Percentiles rank a stretch among this genome's conserved stretches.
These are phyloP conservation scores for Enteromius anoplus DNA, from an alignment of 2,797 vertebrate species.

Conservation along the genomic window DNA sequence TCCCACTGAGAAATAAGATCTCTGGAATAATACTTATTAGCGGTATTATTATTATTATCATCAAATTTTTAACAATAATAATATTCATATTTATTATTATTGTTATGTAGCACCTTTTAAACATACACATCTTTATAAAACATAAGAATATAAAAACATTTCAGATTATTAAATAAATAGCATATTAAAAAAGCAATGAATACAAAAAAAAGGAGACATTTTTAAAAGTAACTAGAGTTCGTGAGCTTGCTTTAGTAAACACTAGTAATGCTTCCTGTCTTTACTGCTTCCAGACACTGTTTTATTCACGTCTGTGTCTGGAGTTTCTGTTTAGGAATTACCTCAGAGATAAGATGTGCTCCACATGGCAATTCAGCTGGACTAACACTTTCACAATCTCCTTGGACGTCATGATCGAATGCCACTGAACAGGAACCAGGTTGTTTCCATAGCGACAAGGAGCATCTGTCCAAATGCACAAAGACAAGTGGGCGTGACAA, in stretches of 20 bases:
- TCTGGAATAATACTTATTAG: too few relatives aligned
- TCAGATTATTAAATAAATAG: neutral
- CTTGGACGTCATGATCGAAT: constrained; percentile 7
- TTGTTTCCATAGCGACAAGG: constrained; percentile 55
- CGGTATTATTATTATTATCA: neutral
- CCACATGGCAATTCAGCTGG: neutral
- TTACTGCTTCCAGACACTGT: neutral
- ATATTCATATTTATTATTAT: neutral
- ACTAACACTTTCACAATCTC: constrained; percentile 25
- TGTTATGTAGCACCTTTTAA: neutral
- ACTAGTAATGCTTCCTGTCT: neutral
- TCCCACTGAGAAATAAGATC: too few relatives aligned
- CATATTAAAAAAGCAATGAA: too few relatives aligned
- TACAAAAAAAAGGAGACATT: neutral
- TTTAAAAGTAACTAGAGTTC: neutral
- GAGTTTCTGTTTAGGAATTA: neutral
- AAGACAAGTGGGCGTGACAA: constrained; percentile 31
- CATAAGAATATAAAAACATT: neutral
- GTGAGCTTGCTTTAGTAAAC: neutral
- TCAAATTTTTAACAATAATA: neutral
- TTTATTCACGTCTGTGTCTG: neutral
- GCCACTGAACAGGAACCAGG: constrained; percentile 25
- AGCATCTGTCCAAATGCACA: constrained; percentile 41
- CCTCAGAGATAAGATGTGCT: constrained; percentile 5
- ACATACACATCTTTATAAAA: neutral